Base-by-base conservation (phyloP, 2,797 vertebrate species). In the Argyrosomus regius region DNA sequence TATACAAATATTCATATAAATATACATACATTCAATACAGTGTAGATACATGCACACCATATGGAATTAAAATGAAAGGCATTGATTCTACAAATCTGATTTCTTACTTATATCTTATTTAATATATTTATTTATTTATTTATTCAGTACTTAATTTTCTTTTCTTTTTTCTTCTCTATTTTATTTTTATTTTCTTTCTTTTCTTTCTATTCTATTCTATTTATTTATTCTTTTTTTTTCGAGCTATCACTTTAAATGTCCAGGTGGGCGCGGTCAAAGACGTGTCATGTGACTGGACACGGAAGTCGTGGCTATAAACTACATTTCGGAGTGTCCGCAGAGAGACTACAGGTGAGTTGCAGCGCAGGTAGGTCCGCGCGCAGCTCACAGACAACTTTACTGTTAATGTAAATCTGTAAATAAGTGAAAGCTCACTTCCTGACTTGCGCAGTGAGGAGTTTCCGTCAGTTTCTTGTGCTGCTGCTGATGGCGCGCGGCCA, bases 201-300 rank as follows among this genome's bases (percentile, higher is more conserved):
- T n/a, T n/a, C n/a, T n/a, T n/a, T n/a, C n/a, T n/a, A 11, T 26
- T 63, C 16, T 1, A 39, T 48, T 17, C 1, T 8, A 39, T 39
- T 16, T 48, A 9, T 49, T 45, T 14, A 45, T 45, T 12, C 3
- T 2, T 18, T 48, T 49, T 53, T 12, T 35, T 50, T n/a, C 22
- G 20, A 1, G 4, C 1, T 62, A 16, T 45, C 50, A 0, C 70
- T 83, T 83, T 80, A 83, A 80, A 53, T 59, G 1, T 5, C 4
- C 6, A 2, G 26, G 22, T 72, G 62, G 59, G 53, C 54, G 58
- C 14, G 64, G 45, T 16, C 20, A 50, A 3, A 0, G 1, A 2
- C 0, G 13, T 20, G 62, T 63, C 80, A 81, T 10, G 53, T 86
- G 71, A 81, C 6, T 6, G 31, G 39, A 83, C 39, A 63, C 75